Evolutionary conservation across 2,888 invertebrate genomes (phyloP), one percentile per base, ranked within the genome.

Genomic region (Drosophila barbarae): DNA sequence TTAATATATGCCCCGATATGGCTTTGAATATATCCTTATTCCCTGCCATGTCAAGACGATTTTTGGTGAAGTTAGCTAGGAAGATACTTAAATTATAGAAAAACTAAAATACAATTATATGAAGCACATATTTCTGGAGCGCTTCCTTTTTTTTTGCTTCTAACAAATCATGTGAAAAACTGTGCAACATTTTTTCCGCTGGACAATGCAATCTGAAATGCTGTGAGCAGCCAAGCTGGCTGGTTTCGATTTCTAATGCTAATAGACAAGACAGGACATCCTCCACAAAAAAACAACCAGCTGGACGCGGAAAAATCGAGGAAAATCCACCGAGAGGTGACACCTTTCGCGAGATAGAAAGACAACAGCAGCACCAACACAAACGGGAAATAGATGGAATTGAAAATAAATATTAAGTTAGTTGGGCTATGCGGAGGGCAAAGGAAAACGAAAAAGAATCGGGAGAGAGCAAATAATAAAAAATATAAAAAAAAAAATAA

Each of bases 351-450:
- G 39, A 54, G 49, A 54, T 71, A 41, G 26, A 64, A 47, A 36
- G 46, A 51, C 38, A 54, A 61, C 23, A 41, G 21, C 21, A 23
- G 41, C 41, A 8, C 2, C 41, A 23, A 51, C 35, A 42, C 23
- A 58, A 36, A 26, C n/a, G 41, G 26, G 36, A 70, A 70, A 68
- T 70, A 60, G 52, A 53, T 49, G 63, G 49, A 68, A 70, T 68
- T 68, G 68, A 68, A 68, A 68, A 70, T 70, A 68, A 68, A 68
- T 61, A 68, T 53, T 26, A 49, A 59, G 60, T 13, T 41, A 12
- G 26, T 10, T n/a, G 13, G 26, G 5, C 13, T 2, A 21, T 7
- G 13, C n/a, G 18, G 30, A 18, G 12, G 21, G 12, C 38, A 3
- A 7, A 15, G 42, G n/a, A 4, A 15, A 26, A 8, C 10, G 9